These are phyloP conservation scores for Leptopilina myrica DNA, from an alignment of 2,888 invertebrate genomes.

Conservation along the genomic window DNA sequence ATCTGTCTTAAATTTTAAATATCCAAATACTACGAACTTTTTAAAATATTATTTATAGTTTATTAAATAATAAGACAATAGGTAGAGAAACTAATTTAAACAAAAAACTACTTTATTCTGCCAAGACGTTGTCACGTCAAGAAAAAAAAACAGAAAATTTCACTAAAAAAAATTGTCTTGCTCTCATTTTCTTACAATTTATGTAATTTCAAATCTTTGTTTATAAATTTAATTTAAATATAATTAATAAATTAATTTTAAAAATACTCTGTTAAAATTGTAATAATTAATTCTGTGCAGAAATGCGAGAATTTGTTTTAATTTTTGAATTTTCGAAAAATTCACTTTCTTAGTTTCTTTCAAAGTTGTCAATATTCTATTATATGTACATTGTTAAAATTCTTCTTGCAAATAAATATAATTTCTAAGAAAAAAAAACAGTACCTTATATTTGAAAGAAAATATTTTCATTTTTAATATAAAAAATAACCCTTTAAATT, in stretches of 20 bases:
- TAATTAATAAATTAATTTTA: neutral
- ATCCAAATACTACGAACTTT: too few relatives aligned
- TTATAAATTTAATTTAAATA: too few relatives aligned
- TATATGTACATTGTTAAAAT: constrained; percentile 35
- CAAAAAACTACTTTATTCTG: neutral
- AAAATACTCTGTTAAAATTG: neutral
- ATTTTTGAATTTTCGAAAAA: constrained; percentile 14
- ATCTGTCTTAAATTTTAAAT: too few relatives aligned
- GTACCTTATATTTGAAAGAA: too few relatives aligned
- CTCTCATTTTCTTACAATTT: constrained; percentile 21
- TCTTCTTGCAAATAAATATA: constrained; percentile 37
- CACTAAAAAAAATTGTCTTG: neutral
- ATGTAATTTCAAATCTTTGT: constrained; percentile 11
- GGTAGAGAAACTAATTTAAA: neutral
- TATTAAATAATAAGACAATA: too few relatives aligned
- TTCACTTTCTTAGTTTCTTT: constrained; percentile 36
- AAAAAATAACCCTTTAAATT: too few relatives aligned
- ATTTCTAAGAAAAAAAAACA: constrained; percentile 33
- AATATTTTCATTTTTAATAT: too few relatives aligned
- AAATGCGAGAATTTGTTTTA: constrained; percentile 13
- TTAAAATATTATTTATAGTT: too few relatives aligned
- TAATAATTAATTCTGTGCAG: neutral
- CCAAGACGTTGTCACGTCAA: constrained; percentile 1
- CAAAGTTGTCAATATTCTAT: constrained; percentile 26
- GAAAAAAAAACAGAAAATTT: neutral